phyloP scores from a whole-genome alignment of 2,797 vertebrate species.

The Synanceia verrucosa region DNA sequence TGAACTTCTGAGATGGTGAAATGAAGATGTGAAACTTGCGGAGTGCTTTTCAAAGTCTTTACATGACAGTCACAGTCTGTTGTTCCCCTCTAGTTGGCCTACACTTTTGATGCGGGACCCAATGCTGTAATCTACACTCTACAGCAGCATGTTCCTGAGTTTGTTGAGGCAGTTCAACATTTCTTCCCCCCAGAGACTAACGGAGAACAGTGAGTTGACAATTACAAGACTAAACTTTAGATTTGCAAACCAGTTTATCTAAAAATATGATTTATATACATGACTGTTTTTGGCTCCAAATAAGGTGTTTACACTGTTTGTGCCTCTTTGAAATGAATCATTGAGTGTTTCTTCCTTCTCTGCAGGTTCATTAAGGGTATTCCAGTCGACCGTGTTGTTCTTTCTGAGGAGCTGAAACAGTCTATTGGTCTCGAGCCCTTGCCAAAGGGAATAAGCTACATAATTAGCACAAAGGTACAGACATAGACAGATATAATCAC shows the following conservation, averaged over 20 bases:
- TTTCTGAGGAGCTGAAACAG: slow-evolving; percentile 81
- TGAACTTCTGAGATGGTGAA: slow-evolving; percentile 41
- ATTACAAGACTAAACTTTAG: background rate
- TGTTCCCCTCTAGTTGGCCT: slow-evolving; percentile 84
- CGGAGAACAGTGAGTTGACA: slow-evolving; percentile 85
- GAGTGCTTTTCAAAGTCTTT: slow-evolving; percentile 7
- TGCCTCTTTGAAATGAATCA: background rate
- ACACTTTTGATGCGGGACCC: slow-evolving; percentile 95
- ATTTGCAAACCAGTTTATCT: background rate
- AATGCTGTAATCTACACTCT: slow-evolving; percentile 92
- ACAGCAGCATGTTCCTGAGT: slow-evolving; percentile 85
- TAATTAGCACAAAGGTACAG: slow-evolving; percentile 91
- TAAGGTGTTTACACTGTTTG: background rate
- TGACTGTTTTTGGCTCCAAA: background rate
- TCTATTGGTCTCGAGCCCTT: slow-evolving; percentile 79
- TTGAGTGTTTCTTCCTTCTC: slow-evolving; percentile 7
- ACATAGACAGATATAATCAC: background rate
- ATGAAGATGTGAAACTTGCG: slow-evolving; percentile 60
- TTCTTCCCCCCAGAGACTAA: slow-evolving; percentile 89
- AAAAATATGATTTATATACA: background rate
- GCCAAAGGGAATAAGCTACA: slow-evolving; percentile 84
- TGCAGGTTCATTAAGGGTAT: slow-evolving; percentile 90
- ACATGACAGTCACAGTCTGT: background rate
- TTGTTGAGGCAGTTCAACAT: slow-evolving; percentile 85
- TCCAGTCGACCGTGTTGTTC: slow-evolving; percentile 59